Percentiles rank a stretch among this genome's conserved stretches.
Conservation (phyloP, 2,113 vertebrate species). For the Cyprinodon variegatus region DNA sequence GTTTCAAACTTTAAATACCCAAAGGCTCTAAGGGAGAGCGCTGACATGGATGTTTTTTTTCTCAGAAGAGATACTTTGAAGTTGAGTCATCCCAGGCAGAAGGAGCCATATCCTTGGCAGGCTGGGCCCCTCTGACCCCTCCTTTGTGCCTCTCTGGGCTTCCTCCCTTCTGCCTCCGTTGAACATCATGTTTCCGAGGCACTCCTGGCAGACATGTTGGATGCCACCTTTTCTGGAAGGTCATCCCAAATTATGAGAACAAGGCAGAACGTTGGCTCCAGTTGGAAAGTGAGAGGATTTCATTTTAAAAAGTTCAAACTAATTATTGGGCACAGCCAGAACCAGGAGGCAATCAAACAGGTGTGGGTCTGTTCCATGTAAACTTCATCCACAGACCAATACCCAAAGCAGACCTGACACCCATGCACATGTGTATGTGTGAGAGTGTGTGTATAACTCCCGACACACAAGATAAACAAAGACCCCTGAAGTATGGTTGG, state of each 20-base stretch:
- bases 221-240: slow-evolving; percentile 35
- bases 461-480: slow-evolving; percentile 6
- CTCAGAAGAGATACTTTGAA: slow-evolving; percentile 59
- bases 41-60: slow-evolving; percentile 64
- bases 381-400: slow-evolving; percentile 42
- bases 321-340: slow-evolving; percentile 19
- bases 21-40: slow-evolving; percentile 46
- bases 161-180: slow-evolving; percentile 35
- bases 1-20: slow-evolving; percentile 23
- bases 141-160: slow-evolving; percentile 33
- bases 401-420: slow-evolving; percentile 54
- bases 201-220: slow-evolving; percentile 17
- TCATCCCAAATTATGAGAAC: slow-evolving; percentile 24
- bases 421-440: slow-evolving; percentile 37
- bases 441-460: slow-evolving; percentile 9
- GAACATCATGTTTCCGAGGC: slow-evolving; percentile 36
- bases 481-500: slow-evolving; percentile 23
- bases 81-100: slow-evolving; percentile 69
- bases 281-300: slow-evolving; percentile 40
- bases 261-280: slow-evolving; percentile 40
- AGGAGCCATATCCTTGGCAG: slow-evolving; percentile 53
- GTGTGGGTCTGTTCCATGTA: slow-evolving; percentile 62
- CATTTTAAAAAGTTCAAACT: slow-evolving; percentile 12
- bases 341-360: slow-evolving; percentile 47
- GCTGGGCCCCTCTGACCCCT: slow-evolving; percentile 43